Base-by-base conservation (phyloP, 2,888 invertebrate genomes). In the Leptinotarsa haldemani region DNA sequence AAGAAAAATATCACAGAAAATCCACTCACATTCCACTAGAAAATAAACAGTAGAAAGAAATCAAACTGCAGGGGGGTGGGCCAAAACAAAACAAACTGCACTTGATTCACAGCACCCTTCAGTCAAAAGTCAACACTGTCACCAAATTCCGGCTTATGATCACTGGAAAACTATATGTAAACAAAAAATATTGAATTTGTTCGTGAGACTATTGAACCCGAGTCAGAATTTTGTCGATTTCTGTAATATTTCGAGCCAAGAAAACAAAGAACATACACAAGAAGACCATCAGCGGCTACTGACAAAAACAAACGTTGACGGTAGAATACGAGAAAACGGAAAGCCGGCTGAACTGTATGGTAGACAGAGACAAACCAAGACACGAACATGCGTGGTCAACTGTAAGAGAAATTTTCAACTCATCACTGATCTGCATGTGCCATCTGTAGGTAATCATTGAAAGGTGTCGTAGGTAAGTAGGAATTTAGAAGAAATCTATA, bases 231-330 rank as follows among this genome's bases (percentile, higher is more conserved):
- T 71, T 72, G 71, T 73, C 68, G 69, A 77, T 78, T 81, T 80
- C 78, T 76, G 74, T 73, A 77, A 68, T 76, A 79, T 80, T 78
- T 79, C 78, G 75, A 75, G 74, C 76, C 76, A 79, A 80, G 82
- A 82, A 83, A 82, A 84, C 83, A 83, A 82, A 83, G 83, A 82
- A 81, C 80, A 75, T 77, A 80, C 80, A 79, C 78, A 78, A 46
- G 46, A 68, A 56, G 47, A 58, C 25, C 40, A 48, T 56, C 68
- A 30, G 18, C 52, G 16, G 30, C 67, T 30, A 52, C 52, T 67
- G 56, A 56, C 58, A 52, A 68, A 68, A 68, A 68, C 68, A 68
- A 30, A 67, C 46, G 61, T 48, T 53, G 67, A 30, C 30, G 53
- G 53, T 18, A 48, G 67, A 65, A 67, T 52, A 53, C 52, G 40